These are phyloP conservation scores for Alsophila aescularia DNA, from an alignment of 2,888 invertebrate species.

Conservation along the genomic window DNA sequence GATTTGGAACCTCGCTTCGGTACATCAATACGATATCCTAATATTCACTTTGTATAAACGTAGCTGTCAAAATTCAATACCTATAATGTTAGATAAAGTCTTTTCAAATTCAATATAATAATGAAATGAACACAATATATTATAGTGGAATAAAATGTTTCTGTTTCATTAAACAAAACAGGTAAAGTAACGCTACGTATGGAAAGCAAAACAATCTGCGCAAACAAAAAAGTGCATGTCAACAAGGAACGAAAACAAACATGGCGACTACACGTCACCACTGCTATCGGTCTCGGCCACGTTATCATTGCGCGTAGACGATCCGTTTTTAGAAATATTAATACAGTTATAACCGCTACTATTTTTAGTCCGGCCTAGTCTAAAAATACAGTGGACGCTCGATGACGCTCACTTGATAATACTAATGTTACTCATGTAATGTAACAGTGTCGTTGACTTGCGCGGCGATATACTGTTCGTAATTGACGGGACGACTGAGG, in stretches of 20 bases:
- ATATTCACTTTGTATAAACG: too few species aligned
- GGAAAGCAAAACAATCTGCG: slow-evolving; percentile 33
- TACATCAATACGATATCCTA: too few species aligned
- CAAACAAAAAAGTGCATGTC: slow-evolving; percentile 45
- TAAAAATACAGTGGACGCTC: slow-evolving; percentile 76
- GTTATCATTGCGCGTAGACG: slow-evolving; percentile 78
- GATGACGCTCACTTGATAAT: slow-evolving; percentile 81
- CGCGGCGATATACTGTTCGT: slow-evolving; percentile 60
- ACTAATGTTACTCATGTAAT: slow-evolving; percentile 73
- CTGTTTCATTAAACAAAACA: background rate
- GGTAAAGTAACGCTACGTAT: slow-evolving; percentile 9
- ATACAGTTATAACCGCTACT: slow-evolving; percentile 83
- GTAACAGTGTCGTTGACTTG: slow-evolving; percentile 78
- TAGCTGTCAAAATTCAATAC: too few species aligned
- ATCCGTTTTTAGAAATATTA: slow-evolving; percentile 85
- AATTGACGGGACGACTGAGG: slow-evolving; percentile 50
- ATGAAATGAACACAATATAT: too few species aligned
- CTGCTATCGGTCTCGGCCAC: slow-evolving; percentile 70
- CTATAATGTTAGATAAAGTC: too few species aligned
- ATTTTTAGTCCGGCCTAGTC: slow-evolving; percentile 83
- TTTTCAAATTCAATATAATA: too few species aligned
- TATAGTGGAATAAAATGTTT: too few species aligned
- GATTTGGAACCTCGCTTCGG: too few species aligned
- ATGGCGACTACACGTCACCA: slow-evolving; percentile 66
- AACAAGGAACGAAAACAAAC: slow-evolving; percentile 59